Evolutionary conservation across 2,113 vertebrate genomes (phyloP), one percentile per base, ranked within the genome.

Genomic region (Calyptomena viridis): DNA sequence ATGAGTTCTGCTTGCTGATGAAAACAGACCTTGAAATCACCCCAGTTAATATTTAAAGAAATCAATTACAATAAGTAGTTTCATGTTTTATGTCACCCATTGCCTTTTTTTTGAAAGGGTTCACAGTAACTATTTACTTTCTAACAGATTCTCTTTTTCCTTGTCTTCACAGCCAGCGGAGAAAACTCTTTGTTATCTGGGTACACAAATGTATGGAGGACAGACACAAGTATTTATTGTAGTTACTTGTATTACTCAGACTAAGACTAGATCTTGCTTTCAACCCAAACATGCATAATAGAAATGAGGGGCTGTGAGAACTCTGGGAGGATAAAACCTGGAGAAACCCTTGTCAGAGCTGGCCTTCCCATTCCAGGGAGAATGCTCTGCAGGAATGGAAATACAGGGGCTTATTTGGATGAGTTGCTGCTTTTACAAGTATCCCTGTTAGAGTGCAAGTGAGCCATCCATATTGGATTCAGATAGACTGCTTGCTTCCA

Each of bases 251-350:
- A 7, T 58, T 79, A 24, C 52, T 89, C 66, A 42, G 49, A 14
- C 24, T 40, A 47, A 64, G 49, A 28, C 8, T 39, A 20, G 30
- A n/a, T 56, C 30, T 30, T 80, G 10, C 37, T 62, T 81, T 55
- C 7, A 49, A 42, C 15, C 14, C 20, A 64, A 47, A 40, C 5
- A 3, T 1, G 3, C 6, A 1, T n/a, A 14, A 31, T 6, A 47
- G 52, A 75, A 78, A 30, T 60, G 66, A 25, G 49, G 33, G 31
- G 10, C 52, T 63, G 2, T 18, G 58, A 37, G 9, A 68, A 39
- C 39, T 75, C 46, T 2, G 1, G 28, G 68, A 63, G 1, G 21
- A 12, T 15, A 46, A 90, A 95, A 39, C 27, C 30, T 52, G 39
- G 67, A 68, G 71, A 68, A 84, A 33, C 5, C 20, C 28, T 52